A percentile compares a stretch with the other conserved stretches of the same genome.
Evolutionary conservation across 2,113 vertebrate genomes (phyloP).

Genomic region (Phoenicopterus ruber): DNA sequence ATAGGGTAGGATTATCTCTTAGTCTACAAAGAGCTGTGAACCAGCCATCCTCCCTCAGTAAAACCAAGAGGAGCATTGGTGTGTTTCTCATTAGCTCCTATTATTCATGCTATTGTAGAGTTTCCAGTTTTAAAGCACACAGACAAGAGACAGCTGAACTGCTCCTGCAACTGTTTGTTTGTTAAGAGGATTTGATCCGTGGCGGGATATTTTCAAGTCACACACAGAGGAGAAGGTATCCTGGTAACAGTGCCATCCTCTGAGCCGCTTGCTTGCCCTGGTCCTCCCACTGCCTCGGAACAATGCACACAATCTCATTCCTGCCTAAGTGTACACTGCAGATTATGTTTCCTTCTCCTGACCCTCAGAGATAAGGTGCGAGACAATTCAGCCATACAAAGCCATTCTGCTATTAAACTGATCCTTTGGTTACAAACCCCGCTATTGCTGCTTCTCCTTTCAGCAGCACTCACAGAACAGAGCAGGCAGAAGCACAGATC

Average conservation of each 20-base stretch:
- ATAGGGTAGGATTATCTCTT: neutral
- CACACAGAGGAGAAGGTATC: neutral
- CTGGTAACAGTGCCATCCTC: neutral
- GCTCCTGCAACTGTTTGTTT: neutral
- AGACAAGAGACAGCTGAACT: neutral
- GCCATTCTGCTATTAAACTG: neutral
- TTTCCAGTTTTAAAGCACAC: neutral
- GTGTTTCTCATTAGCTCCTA: neutral
- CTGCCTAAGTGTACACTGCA: neutral
- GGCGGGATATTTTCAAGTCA: neutral
- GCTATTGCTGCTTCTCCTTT: neutral
- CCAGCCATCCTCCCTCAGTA: neutral
- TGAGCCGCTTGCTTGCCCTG: neutral
- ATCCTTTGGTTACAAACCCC: neutral
- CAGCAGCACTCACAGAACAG: neutral
- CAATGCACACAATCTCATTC: neutral
- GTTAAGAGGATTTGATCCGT: constrained; percentile 6
- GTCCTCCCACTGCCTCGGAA: neutral
- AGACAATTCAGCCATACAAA: neutral
- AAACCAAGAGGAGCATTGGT: neutral
- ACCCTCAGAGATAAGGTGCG: neutral
- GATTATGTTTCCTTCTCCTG: neutral
- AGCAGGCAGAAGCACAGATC: neutral
- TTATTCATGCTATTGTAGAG: neutral
- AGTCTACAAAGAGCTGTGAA: neutral